Conservation (phyloP, 2,888 invertebrate species). For the Chesias legatella region DNA sequence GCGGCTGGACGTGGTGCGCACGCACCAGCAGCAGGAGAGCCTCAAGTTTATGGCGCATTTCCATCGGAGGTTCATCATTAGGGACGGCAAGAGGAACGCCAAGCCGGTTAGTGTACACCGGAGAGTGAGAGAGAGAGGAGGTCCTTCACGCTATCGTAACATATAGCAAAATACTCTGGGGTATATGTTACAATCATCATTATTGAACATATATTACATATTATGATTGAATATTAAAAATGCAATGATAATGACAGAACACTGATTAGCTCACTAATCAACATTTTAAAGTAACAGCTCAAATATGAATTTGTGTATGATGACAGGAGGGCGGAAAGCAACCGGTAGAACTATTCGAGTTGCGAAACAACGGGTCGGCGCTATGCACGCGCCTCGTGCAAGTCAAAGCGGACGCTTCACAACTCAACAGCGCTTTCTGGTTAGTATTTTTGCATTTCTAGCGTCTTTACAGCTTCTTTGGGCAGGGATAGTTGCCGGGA, state of each 20-base stretch:
- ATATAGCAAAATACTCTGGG: too few species aligned
- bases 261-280: too few species aligned
- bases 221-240: too few species aligned
- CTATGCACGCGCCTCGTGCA: conserved; percentile 96
- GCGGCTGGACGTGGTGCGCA: conserved; percentile 91
- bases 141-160: background rate
- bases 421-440: conserved; percentile 97
- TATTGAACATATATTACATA: too few species aligned
- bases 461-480: too few species aligned
- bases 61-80: conserved; percentile 94
- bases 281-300: too few species aligned
- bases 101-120: conserved; percentile 50
- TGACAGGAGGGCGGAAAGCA: conserved; percentile 66
- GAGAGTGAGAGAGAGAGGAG: background rate
- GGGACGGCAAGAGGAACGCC: conserved; percentile 88
- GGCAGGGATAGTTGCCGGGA: too few species aligned
- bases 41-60: conserved; percentile 99
- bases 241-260: too few species aligned
- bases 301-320: conserved; percentile 2
- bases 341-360: conserved; percentile 94
- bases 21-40: conserved; percentile 99
- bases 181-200: too few species aligned
- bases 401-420: conserved; percentile 90
- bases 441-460: conserved; percentile 67
- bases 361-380: conserved; percentile 97